Base-by-base conservation (phyloP, 92 coral and sea anemone genomes). In the Diadumene lineata region DNA sequence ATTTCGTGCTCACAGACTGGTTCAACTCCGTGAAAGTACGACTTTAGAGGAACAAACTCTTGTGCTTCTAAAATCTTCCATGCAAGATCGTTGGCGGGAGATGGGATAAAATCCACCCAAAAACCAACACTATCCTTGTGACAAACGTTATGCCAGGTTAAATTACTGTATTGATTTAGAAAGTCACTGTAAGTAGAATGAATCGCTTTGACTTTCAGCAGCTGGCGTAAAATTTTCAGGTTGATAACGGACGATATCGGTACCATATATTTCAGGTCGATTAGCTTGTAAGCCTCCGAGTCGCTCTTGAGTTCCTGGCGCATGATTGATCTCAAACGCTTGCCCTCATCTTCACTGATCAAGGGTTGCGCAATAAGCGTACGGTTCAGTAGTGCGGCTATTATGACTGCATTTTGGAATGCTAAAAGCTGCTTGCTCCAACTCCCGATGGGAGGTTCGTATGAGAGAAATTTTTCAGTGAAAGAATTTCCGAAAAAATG, bases 391-490 rank as follows among this genome's bases (percentile, higher is more conserved):
- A 90, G 55, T 64, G 86, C 81, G 0, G 96, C 85, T 26, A 90
- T 79, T 65, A 90, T 71, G 67, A 87, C 92, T 38, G 96, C 96
- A 72, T 90, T 90, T 51, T 90, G 93, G 69, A 90, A 90, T n/a
- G 92, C 96, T 27, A 87, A 74, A 32, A 90, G 79, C 46, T 90
- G 92, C 43, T 87, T 77, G 48, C 96, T 90, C 96, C 96, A 90
- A 25, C 89, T 85, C 19, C 96, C 96, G 23, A 84, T 76, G n/a
- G 96, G 96, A 69, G 96, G 89, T 33, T 90, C 92, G 50, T 90
- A 90, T 3, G 92, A 84, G 26, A 90, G 69, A 65, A 82, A 90
- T 56, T 67, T 90, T 31, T 83, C 92, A 23, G 68, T 64, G 0
- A 16, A 31, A 6, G 44, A 22, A 16, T 43, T 56, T 24, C 64